Evolutionary conservation across 2,113 vertebrate species (phyloP).

Genomic region (Patagioenas fasciata): DNA sequence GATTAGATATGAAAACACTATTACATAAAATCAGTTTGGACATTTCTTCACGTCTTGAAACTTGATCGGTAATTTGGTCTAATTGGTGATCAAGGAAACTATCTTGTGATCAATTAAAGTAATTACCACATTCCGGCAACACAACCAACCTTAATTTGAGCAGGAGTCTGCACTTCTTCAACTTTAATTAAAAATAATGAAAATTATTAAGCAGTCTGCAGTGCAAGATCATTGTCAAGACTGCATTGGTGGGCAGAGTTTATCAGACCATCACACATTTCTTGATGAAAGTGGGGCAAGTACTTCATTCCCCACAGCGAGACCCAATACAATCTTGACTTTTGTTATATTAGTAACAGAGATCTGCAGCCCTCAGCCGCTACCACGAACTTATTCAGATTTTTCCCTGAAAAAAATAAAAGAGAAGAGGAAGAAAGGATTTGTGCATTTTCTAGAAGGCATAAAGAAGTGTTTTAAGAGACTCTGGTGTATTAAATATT

Average conservation of each 20-base stretch:
- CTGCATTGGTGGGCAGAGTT: conserved; percentile 60
- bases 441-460: not conserved
- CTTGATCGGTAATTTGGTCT: conserved; percentile 91
- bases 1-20: conserved; percentile 84
- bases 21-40: conserved; percentile 81
- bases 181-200: conserved; percentile 91
- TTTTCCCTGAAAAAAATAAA: not conserved
- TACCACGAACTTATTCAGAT: not conserved
- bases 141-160: conserved; percentile 93
- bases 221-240: conserved; percentile 83
- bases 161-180: conserved; percentile 93
- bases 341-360: not conserved
- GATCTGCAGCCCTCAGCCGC: not conserved
- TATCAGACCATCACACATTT: conserved; percentile 61
- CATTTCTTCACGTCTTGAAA: conserved; percentile 90
- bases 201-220: conserved; percentile 86
- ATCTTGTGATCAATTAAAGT: conserved; percentile 98
- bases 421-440: not conserved
- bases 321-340: not conserved
- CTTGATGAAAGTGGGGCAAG: conserved; percentile 24
- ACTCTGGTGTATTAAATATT: not conserved
- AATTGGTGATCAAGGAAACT: conserved; percentile 98
- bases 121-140: conserved; percentile 99
- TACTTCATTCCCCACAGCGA: not conserved
- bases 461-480: not conserved